Percentiles rank a stretch among this genome's conserved stretches.
phyloP scores from a whole-genome alignment of 2,797 vertebrate genomes.

The Potorous gilbertii region DNA sequence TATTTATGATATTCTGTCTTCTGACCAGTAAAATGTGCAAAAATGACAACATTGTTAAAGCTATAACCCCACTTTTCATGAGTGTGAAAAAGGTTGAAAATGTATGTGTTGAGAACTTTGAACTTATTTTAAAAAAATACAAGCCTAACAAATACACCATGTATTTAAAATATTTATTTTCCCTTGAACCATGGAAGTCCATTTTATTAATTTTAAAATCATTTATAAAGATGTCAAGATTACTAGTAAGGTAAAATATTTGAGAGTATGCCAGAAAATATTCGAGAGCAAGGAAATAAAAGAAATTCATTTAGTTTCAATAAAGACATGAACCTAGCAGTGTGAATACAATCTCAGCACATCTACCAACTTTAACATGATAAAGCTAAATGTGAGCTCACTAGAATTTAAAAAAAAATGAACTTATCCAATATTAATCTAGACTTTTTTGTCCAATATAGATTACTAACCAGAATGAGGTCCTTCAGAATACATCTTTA shows the following conservation, averaged over 20 bases:
- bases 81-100: neutral
- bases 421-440: neutral
- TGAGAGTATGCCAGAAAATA: constrained; percentile 52
- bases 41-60: too few species aligned
- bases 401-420: neutral
- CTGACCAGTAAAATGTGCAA: too few species aligned
- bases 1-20: too few species aligned
- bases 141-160: constrained; percentile 43
- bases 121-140: constrained; percentile 39
- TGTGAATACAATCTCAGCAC: neutral
- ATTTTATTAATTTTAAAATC: constrained; percentile 41
- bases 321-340: constrained; percentile 27
- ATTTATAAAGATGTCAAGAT: constrained; percentile 69
- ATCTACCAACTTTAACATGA: neutral
- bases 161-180: constrained; percentile 58
- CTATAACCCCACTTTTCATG: too few species aligned
- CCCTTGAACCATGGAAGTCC: constrained; percentile 51
- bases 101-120: constrained; percentile 26
- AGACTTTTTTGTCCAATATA: constrained; percentile 38
- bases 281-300: neutral
- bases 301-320: constrained; percentile 34
- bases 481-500: neutral
- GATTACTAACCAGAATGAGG: neutral
- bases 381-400: constrained; percentile 18
- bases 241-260: constrained; percentile 55